These are phyloP conservation scores for Ips nitidus DNA, from an alignment of 1,140 invertebrate genomes.

Conservation along the genomic window DNA sequence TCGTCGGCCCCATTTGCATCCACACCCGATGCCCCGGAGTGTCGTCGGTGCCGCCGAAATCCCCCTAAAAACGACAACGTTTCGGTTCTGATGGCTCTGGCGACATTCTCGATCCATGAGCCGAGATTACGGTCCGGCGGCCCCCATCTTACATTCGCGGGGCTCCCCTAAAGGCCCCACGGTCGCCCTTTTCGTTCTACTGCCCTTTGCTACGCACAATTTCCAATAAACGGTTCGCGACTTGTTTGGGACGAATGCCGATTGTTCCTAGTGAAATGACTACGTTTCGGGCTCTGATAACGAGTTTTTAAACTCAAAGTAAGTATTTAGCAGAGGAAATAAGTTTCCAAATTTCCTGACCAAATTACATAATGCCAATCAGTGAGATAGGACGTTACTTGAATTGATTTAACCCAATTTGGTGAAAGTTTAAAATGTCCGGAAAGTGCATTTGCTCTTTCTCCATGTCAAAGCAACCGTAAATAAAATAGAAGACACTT, in stretches of 20 bases:
- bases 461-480: too few relatives aligned
- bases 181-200: constrained; percentile 7
- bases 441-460: too few relatives aligned
- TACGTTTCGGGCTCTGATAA: constrained; percentile 1
- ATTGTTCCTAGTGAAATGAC: not conserved
- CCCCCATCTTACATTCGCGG: not conserved
- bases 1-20: constrained; percentile 19
- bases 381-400: too few relatives aligned
- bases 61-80: constrained; percentile 1
- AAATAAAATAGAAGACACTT: too few relatives aligned
- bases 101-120: constrained; percentile 8
- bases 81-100: not conserved
- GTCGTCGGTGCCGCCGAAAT: constrained; percentile 6
- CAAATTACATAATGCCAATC: too few relatives aligned
- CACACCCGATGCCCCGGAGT: constrained; percentile 19
- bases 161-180: constrained; percentile 3
- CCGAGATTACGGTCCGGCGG: not conserved
- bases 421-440: too few relatives aligned
- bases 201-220: constrained; percentile 12
- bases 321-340: not conserved
- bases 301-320: constrained; percentile 12
- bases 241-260: not conserved
- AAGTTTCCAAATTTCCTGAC: too few relatives aligned
- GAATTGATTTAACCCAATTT: too few relatives aligned
- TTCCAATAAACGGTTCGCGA: not conserved